Conservation (phyloP, 2,888 invertebrate genomes). For the Fragum whitleyi region DNA sequence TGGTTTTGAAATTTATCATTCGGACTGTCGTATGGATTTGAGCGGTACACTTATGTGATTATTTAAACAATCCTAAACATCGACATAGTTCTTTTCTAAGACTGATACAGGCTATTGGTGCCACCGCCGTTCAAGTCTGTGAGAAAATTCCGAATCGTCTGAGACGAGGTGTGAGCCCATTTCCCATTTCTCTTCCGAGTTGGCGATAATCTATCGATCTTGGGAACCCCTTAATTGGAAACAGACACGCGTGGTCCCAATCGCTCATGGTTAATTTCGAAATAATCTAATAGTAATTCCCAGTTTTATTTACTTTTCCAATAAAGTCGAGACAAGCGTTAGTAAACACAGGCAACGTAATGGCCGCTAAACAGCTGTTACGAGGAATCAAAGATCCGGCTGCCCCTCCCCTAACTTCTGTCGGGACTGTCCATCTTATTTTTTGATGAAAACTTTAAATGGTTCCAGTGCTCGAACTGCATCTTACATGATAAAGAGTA, state of each 20-base stretch:
- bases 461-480: no score
- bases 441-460: not conserved
- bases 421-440: slow-evolving; percentile 1
- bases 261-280: slow-evolving; percentile 60
- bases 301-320: slow-evolving; percentile 52
- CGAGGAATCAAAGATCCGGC: slow-evolving; percentile 19
- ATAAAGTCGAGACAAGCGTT: slow-evolving; percentile 34
- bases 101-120: not conserved
- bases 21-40: no score
- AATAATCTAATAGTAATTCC: slow-evolving; percentile 55
- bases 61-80: no score
- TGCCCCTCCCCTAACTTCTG: slow-evolving; percentile 34
- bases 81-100: no score
- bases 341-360: slow-evolving; percentile 36
- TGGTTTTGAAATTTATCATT: no score
- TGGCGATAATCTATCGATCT: slow-evolving; percentile 45
- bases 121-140: not conserved
- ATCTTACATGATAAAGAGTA: no score
- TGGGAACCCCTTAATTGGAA: slow-evolving; percentile 47
- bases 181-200: slow-evolving; percentile 15
- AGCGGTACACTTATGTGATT: no score
- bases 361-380: slow-evolving; percentile 54
- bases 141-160: not conserved
- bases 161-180: slow-evolving; percentile 20
- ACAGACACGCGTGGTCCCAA: slow-evolving; percentile 53